Base-by-base conservation (phyloP, 2,113 vertebrate genomes). In the Cryptotis parvus region DNA sequence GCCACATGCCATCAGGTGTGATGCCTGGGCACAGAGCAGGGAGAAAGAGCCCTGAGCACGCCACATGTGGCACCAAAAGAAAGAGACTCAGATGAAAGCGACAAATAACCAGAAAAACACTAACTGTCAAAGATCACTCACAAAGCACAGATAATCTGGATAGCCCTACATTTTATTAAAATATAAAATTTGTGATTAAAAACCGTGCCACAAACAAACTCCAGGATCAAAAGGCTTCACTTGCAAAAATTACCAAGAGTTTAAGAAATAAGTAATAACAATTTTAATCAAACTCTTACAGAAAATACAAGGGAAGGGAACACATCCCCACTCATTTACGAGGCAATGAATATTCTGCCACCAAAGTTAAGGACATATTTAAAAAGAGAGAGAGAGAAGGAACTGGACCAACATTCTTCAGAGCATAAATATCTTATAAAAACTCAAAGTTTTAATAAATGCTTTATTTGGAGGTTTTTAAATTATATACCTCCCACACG, bases 91-190 rank as follows among this genome's bases (percentile, higher is more conserved):
- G 55, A 58, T 55, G 65, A 92, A 69, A 92, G 5, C 41, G 18
- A 72, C 20, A 70, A 91, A 87, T 63, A 78, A 87, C n/a, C 39
- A 70, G 15, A 26, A 92, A 79, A 69, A 86, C 3, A 70, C 20
- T 58, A 70, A 72, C 43, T 35, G 86, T 41, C 27, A 29, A 84
- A 93, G 80, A 70, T 27, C 58, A 39, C 26, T 72, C 14, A 39
- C 78, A 24, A 49, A 81, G 9, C 22, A 58, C 55, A 78, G 73
- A 83, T 68, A 76, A 70, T n/a, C 22, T 76, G 18, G 22, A 6
- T 41, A 80, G 18, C 11, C 37, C 72, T 65, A 33, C 27, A 49
- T 65, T 75, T n/a, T 87, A 58, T 49, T 74, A 77, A 89, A 76
- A 12, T 74, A 87, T 24, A 84, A 35, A 49, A 49, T 49, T 49